Base-by-base conservation (phyloP, 1,140 invertebrate species). In the Rhagoletis zephyria region DNA sequence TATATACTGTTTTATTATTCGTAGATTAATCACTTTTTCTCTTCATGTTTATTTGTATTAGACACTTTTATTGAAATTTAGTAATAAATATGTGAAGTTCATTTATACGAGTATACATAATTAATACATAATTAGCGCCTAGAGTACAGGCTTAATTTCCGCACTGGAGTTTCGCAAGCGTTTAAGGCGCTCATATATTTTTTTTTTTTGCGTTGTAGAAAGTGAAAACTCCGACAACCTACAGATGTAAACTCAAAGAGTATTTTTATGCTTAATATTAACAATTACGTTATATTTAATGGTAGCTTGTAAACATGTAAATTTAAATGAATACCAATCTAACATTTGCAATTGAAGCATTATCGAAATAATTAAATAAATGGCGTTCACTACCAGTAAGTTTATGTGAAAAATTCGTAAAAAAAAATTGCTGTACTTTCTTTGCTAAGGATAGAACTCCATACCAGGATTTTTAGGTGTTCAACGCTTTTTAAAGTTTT, bases 201-300 rank as follows among this genome's bases (percentile, higher is more conserved):
- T 30, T 30, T 30, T 30, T 30, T 30, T 30, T 30, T 30, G 30
- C 51, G 51, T 10, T 56, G 10, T 56, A 10, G 51, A 5, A 56
- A 14, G 61, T 74, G 42, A 74, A 16, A 74, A 74, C 67, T 74
- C 67, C 67, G 45, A 45, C 14, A 74, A 48, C 40, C 67, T 74
- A 74, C 67, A 74, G 42, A 74, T 74, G 67, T 48, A 74, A 74
- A 74, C 67, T 74, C 67, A 48, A 74, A 74, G 67, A 74, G 67
- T 74, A 74, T 74, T 81, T 81, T 74, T 74, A 48, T 74, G 51
- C n/a, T 81, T 81, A 81, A 56, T 56, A 56, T n/a, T 81, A 30
- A 81, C 9, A 5, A 81, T 48, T 56, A 56, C 14, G 74, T 81
- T 56, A 56, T 56, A 81, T 19, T 56, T 56, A 81, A 81, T 56